Evolutionary conservation across 2,113 vertebrate genomes (phyloP).

Genomic region (Alaudala cheleensis): DNA sequence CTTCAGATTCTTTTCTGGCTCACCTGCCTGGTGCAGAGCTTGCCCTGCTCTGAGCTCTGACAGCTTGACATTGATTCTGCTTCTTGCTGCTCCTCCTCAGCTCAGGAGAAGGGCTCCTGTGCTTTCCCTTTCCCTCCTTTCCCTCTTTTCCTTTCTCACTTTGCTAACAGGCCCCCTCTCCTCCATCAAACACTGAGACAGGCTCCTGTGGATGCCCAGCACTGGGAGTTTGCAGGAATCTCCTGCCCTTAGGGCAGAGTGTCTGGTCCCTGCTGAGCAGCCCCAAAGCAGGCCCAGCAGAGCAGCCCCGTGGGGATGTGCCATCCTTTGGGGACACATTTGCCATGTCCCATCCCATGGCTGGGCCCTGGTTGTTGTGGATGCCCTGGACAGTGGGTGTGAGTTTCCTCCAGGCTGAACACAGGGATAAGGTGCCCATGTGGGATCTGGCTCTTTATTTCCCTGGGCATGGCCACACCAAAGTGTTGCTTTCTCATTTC

Average conservation of each 20-base stretch:
- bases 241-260: not conserved
- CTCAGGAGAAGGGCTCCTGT: not conserved
- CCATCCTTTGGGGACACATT: not conserved
- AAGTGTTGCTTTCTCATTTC: not conserved
- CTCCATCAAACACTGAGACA: not conserved
- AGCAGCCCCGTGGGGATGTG: not conserved
- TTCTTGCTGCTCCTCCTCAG: not conserved
- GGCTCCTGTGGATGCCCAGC: fast-evolving
- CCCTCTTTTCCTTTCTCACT: too few species aligned
- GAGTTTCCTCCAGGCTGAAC: not conserved
- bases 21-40: not conserved
- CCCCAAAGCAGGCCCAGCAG: not conserved
- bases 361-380: not conserved
- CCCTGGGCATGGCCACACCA: not conserved
- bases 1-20: fast-evolving
- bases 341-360: fast-evolving
- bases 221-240: not conserved
- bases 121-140: not conserved
- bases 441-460: not conserved
- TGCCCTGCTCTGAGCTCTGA: not conserved
- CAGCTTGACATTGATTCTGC: too few species aligned
- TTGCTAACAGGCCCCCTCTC: not conserved
- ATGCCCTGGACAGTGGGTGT: fast-evolving
- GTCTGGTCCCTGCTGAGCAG: not conserved
- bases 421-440: fast-evolving